Conservation (phyloP, 2,113 vertebrate genomes). For the Phoxinus phoxinus region DNA sequence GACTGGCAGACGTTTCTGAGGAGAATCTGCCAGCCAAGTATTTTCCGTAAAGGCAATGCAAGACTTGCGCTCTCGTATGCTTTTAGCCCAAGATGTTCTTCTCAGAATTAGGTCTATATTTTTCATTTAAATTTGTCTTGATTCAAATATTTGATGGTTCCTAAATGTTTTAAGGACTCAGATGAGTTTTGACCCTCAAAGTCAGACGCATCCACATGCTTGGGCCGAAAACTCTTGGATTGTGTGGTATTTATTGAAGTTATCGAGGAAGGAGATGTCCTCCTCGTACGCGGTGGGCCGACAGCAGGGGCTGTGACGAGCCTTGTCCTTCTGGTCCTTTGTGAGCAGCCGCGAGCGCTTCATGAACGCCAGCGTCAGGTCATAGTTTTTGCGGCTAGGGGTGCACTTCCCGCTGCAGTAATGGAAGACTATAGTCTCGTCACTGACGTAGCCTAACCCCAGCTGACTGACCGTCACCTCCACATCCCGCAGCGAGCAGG, state of each 20-base stretch:
- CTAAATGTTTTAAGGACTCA: not conserved
- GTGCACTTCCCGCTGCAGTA: conserved; percentile 87
- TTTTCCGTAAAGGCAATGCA: not conserved
- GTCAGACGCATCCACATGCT: conserved; percentile 83
- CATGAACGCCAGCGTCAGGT: conserved; percentile 80
- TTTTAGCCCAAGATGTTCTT: not conserved
- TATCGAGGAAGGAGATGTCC: conserved; percentile 82
- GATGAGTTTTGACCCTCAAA: not conserved
- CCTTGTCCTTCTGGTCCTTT: conserved; percentile 65
- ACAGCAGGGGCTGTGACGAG: conserved; percentile 83
- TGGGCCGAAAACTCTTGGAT: conserved; percentile 83
- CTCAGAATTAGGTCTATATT: not conserved
- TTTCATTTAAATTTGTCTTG: not conserved
- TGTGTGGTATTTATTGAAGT: conserved; percentile 81
- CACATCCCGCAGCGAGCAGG: conserved; percentile 65
- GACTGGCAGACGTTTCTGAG: not conserved
- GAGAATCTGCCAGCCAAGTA: not conserved
- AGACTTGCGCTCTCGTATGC: not conserved
- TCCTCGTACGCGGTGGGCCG: conserved; percentile 83
- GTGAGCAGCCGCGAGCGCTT: conserved; percentile 72
- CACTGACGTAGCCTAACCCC: conserved; percentile 83
- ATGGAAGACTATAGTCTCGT: conserved; percentile 84
- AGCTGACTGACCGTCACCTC: conserved; percentile 80
- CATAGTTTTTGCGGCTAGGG: conserved; percentile 78
- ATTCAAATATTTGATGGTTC: not conserved